Conservation (phyloP, 2,113 vertebrate genomes). For the Chinchilla lanigera region DNA sequence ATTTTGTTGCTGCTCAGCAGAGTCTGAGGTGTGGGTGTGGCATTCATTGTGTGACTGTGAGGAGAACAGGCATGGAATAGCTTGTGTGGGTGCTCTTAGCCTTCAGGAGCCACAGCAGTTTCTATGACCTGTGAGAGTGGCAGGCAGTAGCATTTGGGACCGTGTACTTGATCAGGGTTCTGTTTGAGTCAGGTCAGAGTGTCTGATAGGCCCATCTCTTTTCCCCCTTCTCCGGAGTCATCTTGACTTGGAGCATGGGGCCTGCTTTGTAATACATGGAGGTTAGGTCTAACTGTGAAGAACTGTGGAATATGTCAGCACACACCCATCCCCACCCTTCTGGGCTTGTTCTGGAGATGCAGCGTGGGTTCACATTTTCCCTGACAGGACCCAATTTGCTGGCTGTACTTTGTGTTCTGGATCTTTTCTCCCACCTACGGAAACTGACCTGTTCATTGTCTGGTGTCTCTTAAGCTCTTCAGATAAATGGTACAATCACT, state of each 20-base stretch:
- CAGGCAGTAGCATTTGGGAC: not conserved
- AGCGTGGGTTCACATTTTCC: not conserved
- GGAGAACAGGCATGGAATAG: not conserved
- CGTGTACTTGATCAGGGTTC: not conserved
- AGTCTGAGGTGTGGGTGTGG: not conserved
- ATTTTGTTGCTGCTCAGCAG: not conserved
- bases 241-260: not conserved
- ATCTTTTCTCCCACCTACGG: not conserved
- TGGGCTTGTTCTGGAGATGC: not conserved
- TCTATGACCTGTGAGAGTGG: not conserved
- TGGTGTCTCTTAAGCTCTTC: not conserved
- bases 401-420: not conserved
- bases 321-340: not conserved
- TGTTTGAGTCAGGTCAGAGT: not conserved
- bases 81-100: not conserved
- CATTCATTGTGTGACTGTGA: not conserved
- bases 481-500: conserved; percentile 10
- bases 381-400: not conserved
- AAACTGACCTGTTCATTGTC: not conserved
- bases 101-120: not conserved
- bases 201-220: not conserved
- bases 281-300: not conserved
- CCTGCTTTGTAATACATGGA: not conserved
- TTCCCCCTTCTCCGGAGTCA: not conserved
- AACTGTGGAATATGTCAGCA: not conserved